Percentiles rank a stretch among this genome's conserved stretches.
Conservation (phyloP, 2,888 invertebrate genomes). For the Tromatobia lineatoria region DNA sequence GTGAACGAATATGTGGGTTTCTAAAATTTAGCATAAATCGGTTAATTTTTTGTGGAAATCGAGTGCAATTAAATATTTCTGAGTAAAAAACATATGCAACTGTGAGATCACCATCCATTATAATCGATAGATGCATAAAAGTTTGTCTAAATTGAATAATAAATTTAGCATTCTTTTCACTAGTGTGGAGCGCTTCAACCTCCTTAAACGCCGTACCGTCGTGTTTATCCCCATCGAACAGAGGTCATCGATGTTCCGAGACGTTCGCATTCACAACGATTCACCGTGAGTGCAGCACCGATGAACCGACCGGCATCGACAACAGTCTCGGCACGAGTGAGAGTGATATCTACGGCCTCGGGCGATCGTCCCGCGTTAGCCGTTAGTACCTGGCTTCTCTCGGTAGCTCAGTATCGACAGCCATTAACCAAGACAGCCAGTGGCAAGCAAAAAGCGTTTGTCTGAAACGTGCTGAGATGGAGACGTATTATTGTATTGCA, state of each 20-base stretch:
- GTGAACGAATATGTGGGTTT: too few relatives aligned
- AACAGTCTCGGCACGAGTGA: conserved; percentile 54
- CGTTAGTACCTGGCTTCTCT: conserved; percentile 1
- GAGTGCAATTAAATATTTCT: too few relatives aligned
- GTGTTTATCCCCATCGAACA: conserved; percentile 16
- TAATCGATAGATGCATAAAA: too few relatives aligned
- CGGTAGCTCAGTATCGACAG: conserved; percentile 32
- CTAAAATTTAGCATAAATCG: too few relatives aligned
- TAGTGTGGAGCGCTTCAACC: too few relatives aligned
- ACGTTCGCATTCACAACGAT: conserved; percentile 17
- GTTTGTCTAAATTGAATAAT: too few relatives aligned
- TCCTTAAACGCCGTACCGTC: conserved; percentile 44
- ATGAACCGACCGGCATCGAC: neutral
- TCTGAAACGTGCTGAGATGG: neutral
- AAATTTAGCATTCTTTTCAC: too few relatives aligned
- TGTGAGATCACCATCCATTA: too few relatives aligned
- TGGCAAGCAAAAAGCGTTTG: neutral
- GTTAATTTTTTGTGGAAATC: too few relatives aligned
- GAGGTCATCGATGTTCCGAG: conserved; percentile 58
- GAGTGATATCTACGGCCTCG: conserved; percentile 67
- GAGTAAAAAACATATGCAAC: too few relatives aligned
- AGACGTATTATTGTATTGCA: neutral
- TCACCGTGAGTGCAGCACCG: neutral
- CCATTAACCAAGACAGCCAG: neutral
- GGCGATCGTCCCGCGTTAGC: conserved; percentile 31